Percentiles rank a stretch among this genome's conserved stretches.
These are phyloP conservation scores for Lycocerus yunnanus DNA, from an alignment of 2,888 invertebrate genomes.

Conservation along the genomic window DNA sequence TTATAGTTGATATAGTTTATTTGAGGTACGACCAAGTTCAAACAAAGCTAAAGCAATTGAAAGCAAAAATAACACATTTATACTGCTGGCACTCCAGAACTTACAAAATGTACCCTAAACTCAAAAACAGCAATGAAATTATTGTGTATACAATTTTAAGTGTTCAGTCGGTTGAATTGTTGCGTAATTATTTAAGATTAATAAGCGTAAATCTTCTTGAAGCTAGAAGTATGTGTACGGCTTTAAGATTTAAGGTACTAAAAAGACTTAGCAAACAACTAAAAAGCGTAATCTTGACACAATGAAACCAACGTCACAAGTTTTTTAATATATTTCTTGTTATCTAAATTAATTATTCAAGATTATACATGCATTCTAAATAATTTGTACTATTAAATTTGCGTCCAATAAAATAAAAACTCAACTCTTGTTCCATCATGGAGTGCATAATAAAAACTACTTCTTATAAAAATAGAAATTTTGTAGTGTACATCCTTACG, in stretches of 20 bases:
- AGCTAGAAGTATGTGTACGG: neutral
- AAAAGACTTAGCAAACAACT: conserved; percentile 26
- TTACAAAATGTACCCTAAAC: neutral
- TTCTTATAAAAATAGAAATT: neutral
- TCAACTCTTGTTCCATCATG: neutral
- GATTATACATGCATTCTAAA: neutral
- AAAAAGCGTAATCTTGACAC: conserved; percentile 24
- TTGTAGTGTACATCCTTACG: neutral
- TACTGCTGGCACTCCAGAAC: neutral
- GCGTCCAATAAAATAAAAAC: neutral
- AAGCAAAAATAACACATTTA: neutral
- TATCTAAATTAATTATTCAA: neutral
- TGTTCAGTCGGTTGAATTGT: neutral
- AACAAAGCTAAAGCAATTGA: neutral
- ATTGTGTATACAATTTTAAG: neutral
- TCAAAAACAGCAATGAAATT: neutral
- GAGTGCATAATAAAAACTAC: neutral
- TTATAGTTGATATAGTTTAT: neutral
- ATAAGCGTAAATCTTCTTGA: conserved; percentile 26
- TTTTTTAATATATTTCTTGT: conserved; percentile 4
- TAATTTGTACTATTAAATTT: neutral
- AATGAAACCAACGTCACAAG: conserved; percentile 8
- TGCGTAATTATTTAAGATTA: conserved; percentile 15
- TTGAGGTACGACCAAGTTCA: neutral
- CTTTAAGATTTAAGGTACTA: conserved; percentile 23